These are phyloP conservation scores for Daktulosphaira vitifoliae DNA, from an alignment of 1,140 invertebrate species.

Conservation along the genomic window DNA sequence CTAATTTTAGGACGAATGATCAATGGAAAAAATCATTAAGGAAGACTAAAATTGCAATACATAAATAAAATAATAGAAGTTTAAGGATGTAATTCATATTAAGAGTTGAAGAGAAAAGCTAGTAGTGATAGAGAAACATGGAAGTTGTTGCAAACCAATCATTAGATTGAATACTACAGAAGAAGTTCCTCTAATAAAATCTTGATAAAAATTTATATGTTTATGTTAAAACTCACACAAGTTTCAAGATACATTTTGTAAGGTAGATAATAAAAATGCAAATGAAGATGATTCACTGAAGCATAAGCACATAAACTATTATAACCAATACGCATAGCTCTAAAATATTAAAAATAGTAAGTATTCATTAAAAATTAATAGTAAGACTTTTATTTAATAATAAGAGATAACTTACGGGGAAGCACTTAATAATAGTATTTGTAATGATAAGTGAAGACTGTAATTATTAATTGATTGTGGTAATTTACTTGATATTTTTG, in stretches of 20 bases:
- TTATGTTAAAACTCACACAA: slow-evolving; percentile 49
- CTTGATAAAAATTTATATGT: too few species aligned
- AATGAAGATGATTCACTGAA: slow-evolving; percentile 73
- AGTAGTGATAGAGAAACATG: too few species aligned
- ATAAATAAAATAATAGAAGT: too few species aligned
- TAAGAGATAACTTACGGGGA: slow-evolving; percentile 45
- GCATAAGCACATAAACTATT: slow-evolving; percentile 70
- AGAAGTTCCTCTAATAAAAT: too few species aligned
- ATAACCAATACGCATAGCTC: slow-evolving; percentile 56
- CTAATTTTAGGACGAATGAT: too few species aligned
- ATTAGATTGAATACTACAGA: too few species aligned
- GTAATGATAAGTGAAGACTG: slow-evolving; percentile 46
- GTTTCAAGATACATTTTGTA: slow-evolving; percentile 54
- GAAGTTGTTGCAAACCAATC: too few species aligned
- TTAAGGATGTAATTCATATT: too few species aligned
- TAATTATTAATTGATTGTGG: slow-evolving; percentile 52
- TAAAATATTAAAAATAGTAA: slow-evolving; percentile 41
- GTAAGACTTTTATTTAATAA: slow-evolving; percentile 35
- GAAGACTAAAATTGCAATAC: too few species aligned
- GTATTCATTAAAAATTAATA: background rate
- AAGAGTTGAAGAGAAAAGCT: too few species aligned
- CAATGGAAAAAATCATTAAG: too few species aligned
- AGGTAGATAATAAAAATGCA: slow-evolving; percentile 62
- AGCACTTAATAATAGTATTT: slow-evolving; percentile 47
- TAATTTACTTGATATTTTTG: slow-evolving; percentile 48